Evolutionary conservation across 2,888 invertebrate species (phyloP).

Genomic region (Venustoraphidia nigricollis): DNA sequence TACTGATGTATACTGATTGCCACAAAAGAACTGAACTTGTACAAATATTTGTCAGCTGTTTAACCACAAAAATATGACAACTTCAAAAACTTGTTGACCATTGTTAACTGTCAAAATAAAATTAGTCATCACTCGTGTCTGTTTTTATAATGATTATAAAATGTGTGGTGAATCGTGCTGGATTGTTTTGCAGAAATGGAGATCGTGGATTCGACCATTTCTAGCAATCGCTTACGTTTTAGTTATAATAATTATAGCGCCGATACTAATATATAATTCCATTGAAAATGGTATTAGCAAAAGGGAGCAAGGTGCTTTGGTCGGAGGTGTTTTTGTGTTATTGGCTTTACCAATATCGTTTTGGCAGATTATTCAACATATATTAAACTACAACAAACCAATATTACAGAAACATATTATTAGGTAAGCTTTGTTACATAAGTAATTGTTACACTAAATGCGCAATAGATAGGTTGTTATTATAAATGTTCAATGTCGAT

Average conservation of each 20-base stretch:
- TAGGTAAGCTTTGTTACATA: constrained; percentile 35
- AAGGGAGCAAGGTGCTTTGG: constrained; percentile 64
- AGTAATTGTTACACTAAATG: too few relatives aligned
- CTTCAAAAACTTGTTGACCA: too few relatives aligned
- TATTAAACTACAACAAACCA: constrained; percentile 85
- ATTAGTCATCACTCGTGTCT: too few relatives aligned
- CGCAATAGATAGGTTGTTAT: too few relatives aligned
- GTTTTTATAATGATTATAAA: constrained; percentile 5
- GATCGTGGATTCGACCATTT: constrained; percentile 79
- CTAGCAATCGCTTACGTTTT: constrained; percentile 65
- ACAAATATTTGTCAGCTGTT: too few relatives aligned
- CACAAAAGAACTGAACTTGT: too few relatives aligned
- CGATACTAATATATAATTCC: constrained; percentile 66
- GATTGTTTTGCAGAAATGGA: constrained; percentile 43
- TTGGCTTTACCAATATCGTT: constrained; percentile 82
- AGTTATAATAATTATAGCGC: constrained; percentile 69
- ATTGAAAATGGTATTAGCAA: constrained; percentile 63
- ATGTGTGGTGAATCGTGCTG: constrained; percentile 22
- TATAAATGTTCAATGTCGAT: too few relatives aligned
- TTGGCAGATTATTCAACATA: constrained; percentile 90
- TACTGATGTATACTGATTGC: too few relatives aligned
- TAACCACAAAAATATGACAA: too few relatives aligned
- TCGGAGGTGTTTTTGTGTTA: constrained; percentile 84
- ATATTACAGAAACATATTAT: constrained; percentile 87
- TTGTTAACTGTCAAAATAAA: too few relatives aligned